Evolutionary conservation across 92 coral and sea anemone genomes (phyloP), one percentile per base, ranked within the genome.

Genomic region (Siderastrea radians): DNA sequence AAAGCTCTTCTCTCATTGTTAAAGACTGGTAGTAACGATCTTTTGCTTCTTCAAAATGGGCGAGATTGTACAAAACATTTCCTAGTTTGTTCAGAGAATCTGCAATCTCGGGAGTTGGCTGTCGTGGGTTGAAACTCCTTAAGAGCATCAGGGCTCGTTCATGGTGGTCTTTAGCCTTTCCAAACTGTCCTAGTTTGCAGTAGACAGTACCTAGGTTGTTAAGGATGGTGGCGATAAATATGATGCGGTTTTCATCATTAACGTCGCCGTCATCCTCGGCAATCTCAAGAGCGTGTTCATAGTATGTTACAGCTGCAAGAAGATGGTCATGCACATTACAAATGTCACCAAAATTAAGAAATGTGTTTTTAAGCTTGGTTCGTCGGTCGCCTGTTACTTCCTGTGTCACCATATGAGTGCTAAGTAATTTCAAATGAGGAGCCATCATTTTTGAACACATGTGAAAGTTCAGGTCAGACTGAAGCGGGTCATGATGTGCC

Each of bases 1-100:
- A 62, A 47, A 60, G 54, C 70, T 48, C 58, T 62, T 78, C 58
- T 49, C 71, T 78, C 55, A 78, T 78, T 47, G 52, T 5, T 7
- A 78, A 43, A 8, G 82, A 78, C 26, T 16, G 46, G 58, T 2
- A 6, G 47, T 15, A 60, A 58, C 47, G 15, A 13, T 78, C 71
- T 62, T 48, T 78, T 5, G 82, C 82, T 5, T 46, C 12, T 45
- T 60, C 58, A 78, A 78, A 78, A 5, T 47, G 70, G 7, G 70
- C 51, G 3, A 4, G 59, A 3, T 45, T 61, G 6, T 8, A 78
- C 10, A 9, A 60, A 7, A 59, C 71, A 49, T 60, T 78, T 60
- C 82, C 82, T 44, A 78, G 82, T 48, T 78, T 78, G 69, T 60
- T 49, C 46, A 60, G 26, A 78, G 82, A 60, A 15, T 78, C 82